Evolutionary conservation across 2,797 vertebrate genomes (phyloP).

Genomic region (Gastrophryne carolinensis): DNA sequence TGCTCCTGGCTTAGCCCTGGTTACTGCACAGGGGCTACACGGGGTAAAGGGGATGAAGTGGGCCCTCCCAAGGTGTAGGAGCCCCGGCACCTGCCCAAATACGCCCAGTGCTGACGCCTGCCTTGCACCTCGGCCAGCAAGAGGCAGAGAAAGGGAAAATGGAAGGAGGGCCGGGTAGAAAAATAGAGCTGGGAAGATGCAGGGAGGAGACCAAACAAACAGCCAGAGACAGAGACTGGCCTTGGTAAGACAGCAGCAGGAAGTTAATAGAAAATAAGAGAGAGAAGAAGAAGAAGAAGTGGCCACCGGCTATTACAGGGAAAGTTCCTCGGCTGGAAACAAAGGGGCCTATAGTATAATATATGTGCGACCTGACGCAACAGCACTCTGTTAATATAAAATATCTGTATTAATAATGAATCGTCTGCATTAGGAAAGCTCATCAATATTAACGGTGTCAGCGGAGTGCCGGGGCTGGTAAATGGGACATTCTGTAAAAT

Average conservation of each 20-base stretch:
- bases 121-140: no score
- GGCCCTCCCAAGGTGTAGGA: background rate
- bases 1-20: no score
- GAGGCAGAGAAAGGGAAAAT: background rate
- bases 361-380: slow-evolving; percentile 35
- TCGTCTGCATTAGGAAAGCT: slow-evolving; percentile 19
- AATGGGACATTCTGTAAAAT: slow-evolving; percentile 20
- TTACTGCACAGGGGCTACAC: no score
- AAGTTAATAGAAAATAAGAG: background rate
- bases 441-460: slow-evolving; percentile 24
- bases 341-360: no score
- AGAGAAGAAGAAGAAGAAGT: no score
- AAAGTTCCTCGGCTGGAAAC: background rate
- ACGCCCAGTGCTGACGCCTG: no score
- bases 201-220: slow-evolving; percentile 23
- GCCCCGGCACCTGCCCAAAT: no score
- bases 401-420: slow-evolving; percentile 40
- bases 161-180: background rate
- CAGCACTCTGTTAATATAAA: slow-evolving; percentile 20
- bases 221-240: background rate
- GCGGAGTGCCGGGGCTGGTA: background rate
- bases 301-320: background rate
- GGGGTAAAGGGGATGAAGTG: slow-evolving; percentile 24
- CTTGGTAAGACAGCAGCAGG: background rate
- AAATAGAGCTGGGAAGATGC: slow-evolving; percentile 17